Evolutionary conservation across 2,888 invertebrate species (phyloP), one percentile per base, ranked within the genome.

Genomic region (Scaptomyza parva): DNA sequence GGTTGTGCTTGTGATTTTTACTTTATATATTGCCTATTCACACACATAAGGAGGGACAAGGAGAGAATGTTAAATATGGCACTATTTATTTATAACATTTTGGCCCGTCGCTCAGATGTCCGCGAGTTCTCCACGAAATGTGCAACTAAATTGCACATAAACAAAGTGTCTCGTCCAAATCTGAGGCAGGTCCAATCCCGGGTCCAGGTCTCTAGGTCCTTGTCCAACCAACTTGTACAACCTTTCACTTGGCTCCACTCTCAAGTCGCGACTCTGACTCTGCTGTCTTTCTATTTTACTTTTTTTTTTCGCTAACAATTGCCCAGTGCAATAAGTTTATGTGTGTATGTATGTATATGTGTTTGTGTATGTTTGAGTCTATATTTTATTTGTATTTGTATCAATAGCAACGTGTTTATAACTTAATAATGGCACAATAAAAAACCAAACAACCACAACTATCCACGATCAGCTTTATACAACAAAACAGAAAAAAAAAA

Each of bases 361-460:
- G n/a, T 50, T n/a, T 45, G 45, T 41, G 22, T 44, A 12, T 47
- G n/a, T 5, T 28, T 37, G 17, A 44, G 18, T 50, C 30, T 52
- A 44, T 53, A 33, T 86, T 88, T 86, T 88, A 86, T 86, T 80
- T 86, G 82, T 81, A 68, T 81, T 84, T 78, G 78, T 84, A 85
- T 81, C 86, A 86, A 88, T 83, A 84, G 72, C 81, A 78, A 73
- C 87, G 74, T 85, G 85, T 86, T 85, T 86, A 86, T 86, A 86
- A 86, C 85, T 86, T 86, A 86, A 86, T 86, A 85, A 85, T 88
- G 85, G 88, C 84, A 84, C 88, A 88, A 85, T 85, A 85, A 85
- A 85, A 88, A 73, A 83, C 79, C 76, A 51, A 60, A 17, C 45
- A 28, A 18, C 35, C 68, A 47, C 77, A 57, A 62, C 59, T 8